phyloP scores from a whole-genome alignment of 2,797 vertebrate genomes.

The Liparis tanakae region DNA sequence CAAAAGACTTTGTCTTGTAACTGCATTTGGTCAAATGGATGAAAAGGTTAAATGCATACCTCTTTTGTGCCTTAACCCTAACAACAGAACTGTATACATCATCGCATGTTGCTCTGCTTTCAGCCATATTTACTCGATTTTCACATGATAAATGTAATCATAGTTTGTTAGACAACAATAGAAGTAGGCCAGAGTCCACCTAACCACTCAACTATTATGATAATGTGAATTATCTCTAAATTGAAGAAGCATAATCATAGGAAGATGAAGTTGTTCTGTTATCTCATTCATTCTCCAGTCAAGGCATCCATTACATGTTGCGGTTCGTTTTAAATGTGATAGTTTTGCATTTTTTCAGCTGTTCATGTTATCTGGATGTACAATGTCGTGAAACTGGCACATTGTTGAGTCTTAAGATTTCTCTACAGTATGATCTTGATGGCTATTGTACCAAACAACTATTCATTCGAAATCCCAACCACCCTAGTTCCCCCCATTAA shows the following conservation, averaged over 20 bases:
- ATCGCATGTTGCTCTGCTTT: not conserved
- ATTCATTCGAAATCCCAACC: no score
- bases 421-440: no score
- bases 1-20: conserved; percentile 16
- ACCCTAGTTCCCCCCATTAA: no score
- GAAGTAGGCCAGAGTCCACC: not conserved
- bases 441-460: no score
- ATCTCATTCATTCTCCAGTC: not conserved
- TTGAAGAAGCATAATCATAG: conserved; percentile 4
- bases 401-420: no score
- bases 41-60: conserved; percentile 46
- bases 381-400: no score
- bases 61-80: conserved; percentile 1
- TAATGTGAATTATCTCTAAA: conserved; percentile 18
- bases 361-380: no score
- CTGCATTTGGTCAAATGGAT: conserved; percentile 22
- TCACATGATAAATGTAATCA: conserved; percentile 16
- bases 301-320: not conserved
- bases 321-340: not conserved
- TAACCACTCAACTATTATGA: conserved; percentile 1
- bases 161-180: conserved; percentile 27
- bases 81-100: not conserved
- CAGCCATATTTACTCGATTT: conserved; percentile 5
- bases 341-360: not conserved
- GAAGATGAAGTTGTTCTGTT: not conserved